Percentiles rank a stretch among this genome's conserved stretches.
Conservation (phyloP, 2,113 vertebrate genomes). For the Oncorhynchus tshawytscha region DNA sequence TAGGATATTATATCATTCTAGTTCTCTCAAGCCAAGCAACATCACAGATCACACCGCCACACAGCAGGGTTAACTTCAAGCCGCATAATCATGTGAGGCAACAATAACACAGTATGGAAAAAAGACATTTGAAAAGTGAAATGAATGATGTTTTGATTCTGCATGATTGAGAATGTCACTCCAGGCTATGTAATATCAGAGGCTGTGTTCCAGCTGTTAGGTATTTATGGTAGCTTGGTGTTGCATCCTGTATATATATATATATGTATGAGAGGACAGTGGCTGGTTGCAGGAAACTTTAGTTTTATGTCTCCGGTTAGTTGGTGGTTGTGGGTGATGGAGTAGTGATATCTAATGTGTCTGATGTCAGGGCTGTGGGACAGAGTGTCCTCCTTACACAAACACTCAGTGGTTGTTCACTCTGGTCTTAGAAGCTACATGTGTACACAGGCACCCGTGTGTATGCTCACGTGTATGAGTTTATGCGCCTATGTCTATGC, state of each 20-base stretch:
- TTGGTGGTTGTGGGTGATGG: conserved; percentile 12
- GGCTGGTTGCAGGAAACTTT: conserved; percentile 13
- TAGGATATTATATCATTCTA: not conserved
- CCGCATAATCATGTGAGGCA: no score
- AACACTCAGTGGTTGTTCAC: conserved; percentile 5
- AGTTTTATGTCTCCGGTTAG: not conserved
- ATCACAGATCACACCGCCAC: conserved; percentile 1
- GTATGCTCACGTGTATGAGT: conserved; percentile 29
- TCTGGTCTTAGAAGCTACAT: conserved; percentile 3
- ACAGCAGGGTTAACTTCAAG: not conserved
- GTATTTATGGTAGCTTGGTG: no score
- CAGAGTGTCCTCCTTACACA: not conserved
- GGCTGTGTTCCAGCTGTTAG: no score
- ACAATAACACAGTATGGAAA: no score
- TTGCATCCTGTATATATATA: conserved; percentile 19
- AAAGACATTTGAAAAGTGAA: no score
- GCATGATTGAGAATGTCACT: no score
- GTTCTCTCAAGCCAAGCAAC: not conserved
- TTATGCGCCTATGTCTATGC: conserved; percentile 16
- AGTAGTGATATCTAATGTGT: conserved; percentile 36
- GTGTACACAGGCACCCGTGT: not conserved
- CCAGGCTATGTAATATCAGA: no score
- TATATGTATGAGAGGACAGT: conserved; percentile 15
- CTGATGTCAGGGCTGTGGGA: conserved; percentile 11
- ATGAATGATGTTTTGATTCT: no score